A percentile compares a stretch with the other conserved stretches of the same genome.
These are phyloP conservation scores for Chalcis sispes DNA, from an alignment of 2,888 invertebrate genomes.

Conservation along the genomic window DNA sequence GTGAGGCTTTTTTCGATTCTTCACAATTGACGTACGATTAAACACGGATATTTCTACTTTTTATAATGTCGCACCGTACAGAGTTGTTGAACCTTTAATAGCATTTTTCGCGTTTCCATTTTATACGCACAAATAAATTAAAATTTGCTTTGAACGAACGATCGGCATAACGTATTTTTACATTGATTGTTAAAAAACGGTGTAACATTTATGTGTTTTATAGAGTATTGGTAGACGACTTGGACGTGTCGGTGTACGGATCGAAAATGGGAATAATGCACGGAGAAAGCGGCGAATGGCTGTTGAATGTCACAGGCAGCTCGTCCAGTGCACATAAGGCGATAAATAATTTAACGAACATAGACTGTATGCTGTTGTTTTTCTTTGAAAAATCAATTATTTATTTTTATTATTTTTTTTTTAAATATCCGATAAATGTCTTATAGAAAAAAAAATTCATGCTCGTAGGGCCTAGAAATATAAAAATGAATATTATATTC, in stretches of 20 bases:
- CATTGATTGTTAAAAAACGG: too few relatives aligned
- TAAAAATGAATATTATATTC: slow-evolving; percentile 63
- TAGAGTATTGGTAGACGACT: slow-evolving; percentile 79
- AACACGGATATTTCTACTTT: not conserved
- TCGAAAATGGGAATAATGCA: slow-evolving; percentile 81
- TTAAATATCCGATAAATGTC: not conserved
- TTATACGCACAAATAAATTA: not conserved
- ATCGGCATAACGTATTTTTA: too few relatives aligned
- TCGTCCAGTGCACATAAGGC: slow-evolving; percentile 75
- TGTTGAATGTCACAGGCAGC: slow-evolving; percentile 80
- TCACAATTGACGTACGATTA: not conserved
- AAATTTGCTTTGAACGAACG: too few relatives aligned
- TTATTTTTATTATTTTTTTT: not conserved
- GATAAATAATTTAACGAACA: slow-evolving; percentile 62
- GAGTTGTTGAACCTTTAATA: not conserved
- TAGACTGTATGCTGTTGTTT: slow-evolving; percentile 63
- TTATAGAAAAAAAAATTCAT: not conserved
- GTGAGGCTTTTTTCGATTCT: slow-evolving; percentile 56
- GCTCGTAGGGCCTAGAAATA: slow-evolving; percentile 64
- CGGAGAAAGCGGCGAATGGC: slow-evolving; percentile 80
- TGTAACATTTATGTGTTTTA: slow-evolving; percentile 45
- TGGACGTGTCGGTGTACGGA: slow-evolving; percentile 80
- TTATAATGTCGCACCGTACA: too few relatives aligned
- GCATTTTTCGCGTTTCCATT: not conserved
- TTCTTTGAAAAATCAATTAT: not conserved